Evolutionary conservation across 2,113 vertebrate species (phyloP), one percentile per base, ranked within the genome.

Genomic region (Trematocara zebra): DNA sequence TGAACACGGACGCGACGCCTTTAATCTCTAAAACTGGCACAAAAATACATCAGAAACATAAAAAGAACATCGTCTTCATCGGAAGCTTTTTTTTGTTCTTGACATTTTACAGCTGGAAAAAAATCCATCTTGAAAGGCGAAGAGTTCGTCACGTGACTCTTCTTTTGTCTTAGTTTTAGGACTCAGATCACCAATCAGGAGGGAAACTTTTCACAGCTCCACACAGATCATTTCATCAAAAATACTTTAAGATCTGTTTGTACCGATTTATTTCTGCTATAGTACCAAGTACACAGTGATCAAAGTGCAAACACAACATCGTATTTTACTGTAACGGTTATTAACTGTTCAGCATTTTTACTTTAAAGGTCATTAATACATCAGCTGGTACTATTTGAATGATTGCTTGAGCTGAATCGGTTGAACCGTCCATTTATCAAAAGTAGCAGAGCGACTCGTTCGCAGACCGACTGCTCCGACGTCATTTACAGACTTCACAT

Each of bases 11-110:
- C 18, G 4, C 40, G 69, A 82, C 49, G 8, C 9, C 28, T 56
- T 51, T 57, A n/a, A 47, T 51, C 80, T 88, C 49, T 81, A 89
- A 84, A 89, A 92, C 90, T 89, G 91, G 83, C 88, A 94, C 92
- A 87, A 51, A 67, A 80, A 85, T 8, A 88, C 81, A 79, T 78
- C 87, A 90, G 61, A 88, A 59, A 82, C 80, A 74, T 17, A 33
- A 69, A 31, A 49, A 72, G 18, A 64, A 37, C 61, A 67, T 61
- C 28, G 0, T 64, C n/a, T 44, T 44, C 67, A 44, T 49, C 4
- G 0, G 42, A 49, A 86, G 78, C 64, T 78, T 69, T 17, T 54
- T 18, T 2, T 74, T 26, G 5, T 67, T 80, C 5, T 79, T 8
- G 52, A 59, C 20, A 4, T 35, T 59, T 69, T 80, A 61, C 59